Evolutionary conservation across 2,113 vertebrate species (phyloP).

Genomic region (Bubo scandiacus): DNA sequence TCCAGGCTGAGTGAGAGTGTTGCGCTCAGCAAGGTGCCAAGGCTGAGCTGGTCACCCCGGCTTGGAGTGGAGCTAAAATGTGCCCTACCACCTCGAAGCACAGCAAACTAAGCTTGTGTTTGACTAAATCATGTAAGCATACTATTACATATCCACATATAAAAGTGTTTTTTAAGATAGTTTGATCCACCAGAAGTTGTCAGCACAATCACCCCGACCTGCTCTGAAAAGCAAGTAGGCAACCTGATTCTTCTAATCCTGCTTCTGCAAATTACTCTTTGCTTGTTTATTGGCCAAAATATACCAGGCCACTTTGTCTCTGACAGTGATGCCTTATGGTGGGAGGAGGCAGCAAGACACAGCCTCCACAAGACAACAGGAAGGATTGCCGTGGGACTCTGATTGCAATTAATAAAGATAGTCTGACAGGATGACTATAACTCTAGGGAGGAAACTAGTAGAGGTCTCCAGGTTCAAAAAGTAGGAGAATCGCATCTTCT

Average conservation of each 20-base stretch:
- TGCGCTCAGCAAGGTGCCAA: background rate
- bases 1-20: background rate
- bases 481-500: constrained; percentile 21
- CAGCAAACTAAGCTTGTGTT: background rate
- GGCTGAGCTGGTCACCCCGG: background rate
- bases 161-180: background rate
- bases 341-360: constrained; percentile 8
- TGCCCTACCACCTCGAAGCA: background rate
- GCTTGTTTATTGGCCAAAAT: background rate
- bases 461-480: constrained; percentile 16
- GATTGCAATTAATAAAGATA: background rate
- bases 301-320: background rate
- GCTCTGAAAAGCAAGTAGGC: constrained; percentile 6
- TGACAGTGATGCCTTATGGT: background rate
- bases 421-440: background rate
- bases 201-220: background rate
- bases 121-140: background rate
- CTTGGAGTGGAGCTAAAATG: background rate
- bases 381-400: background rate
- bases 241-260: background rate
- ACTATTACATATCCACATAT: background rate
- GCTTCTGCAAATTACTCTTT: background rate
- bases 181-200: background rate
- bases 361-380: background rate
- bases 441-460: background rate